Evolutionary conservation across 2,888 invertebrate genomes (phyloP), one percentile per base, ranked within the genome.

Genomic region (Drosophila neotestacea): DNA sequence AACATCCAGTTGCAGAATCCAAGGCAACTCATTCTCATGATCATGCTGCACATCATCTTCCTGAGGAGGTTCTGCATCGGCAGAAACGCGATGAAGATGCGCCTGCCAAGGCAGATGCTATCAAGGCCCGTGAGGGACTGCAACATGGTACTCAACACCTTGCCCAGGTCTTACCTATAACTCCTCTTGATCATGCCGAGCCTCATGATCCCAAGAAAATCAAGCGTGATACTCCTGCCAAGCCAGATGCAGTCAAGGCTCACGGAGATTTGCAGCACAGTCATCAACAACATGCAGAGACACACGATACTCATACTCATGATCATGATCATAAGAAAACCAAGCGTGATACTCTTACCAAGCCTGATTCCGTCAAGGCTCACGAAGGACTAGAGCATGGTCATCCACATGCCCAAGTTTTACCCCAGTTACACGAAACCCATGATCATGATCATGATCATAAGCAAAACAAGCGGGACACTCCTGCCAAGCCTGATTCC

Each of bases 11-110:
- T 41, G 5, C 22, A 54, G 30, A 27, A 77, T 6, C 56, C 67
- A n/a, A 89, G 7, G 13, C 39, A 13, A 4, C 13, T 39, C 39
- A 85, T 78, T 91, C 91, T 0, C 87, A 80, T 70, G 83, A 91
- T 4, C 62, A 81, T 4, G 85, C 84, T 41, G 91, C 16, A 16
- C 16, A 90, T 47, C 80, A 90, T 5, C 91, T 89, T 61, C 91
- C 91, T 0, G 48, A 28, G 1, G 68, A 56, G 0, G 72, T 77
- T 16, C 41, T 73, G 32, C 62, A 77, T 38, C 87, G 84, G 1
- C 66, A 78, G 38, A 85, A 77, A 59, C 89, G 88, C 9, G 62
- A 83, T 28, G 72, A 77, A 39, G 42, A 16, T 36, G 41, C 50
- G 13, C 52, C 55, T 13, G 39, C 7, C 4, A 65, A 65, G 27